Conservation (phyloP, 2,797 vertebrate genomes). For the Thamnophis elegans region DNA sequence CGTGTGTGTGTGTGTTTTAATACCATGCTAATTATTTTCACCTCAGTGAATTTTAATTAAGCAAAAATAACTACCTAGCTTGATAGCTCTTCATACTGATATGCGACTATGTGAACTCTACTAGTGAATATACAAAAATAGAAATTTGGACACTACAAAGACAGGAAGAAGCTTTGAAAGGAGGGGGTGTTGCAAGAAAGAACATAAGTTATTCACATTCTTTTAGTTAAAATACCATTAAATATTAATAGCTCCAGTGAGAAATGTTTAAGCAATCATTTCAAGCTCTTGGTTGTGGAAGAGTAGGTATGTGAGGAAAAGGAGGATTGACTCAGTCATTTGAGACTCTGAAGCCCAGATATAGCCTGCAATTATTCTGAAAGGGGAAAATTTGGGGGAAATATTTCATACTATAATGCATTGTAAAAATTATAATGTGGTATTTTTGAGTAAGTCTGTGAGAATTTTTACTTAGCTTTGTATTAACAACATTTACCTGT, state of each 20-base stretch:
- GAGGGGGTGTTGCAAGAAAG: not conserved
- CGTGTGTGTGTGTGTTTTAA: conserved; percentile 36
- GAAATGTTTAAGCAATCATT: conserved; percentile 16
- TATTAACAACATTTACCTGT: not conserved
- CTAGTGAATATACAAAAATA: accelerated
- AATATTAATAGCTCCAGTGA: conserved; percentile 13
- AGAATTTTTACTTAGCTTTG: not conserved
- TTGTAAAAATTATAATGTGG: not conserved
- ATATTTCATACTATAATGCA: not conserved
- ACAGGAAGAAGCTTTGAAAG: not conserved
- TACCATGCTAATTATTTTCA: conserved; percentile 68
- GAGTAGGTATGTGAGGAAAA: not conserved
- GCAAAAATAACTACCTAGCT: conserved; percentile 52
- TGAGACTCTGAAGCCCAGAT: not conserved
- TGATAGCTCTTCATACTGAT: conserved; percentile 24
- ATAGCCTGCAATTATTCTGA: not conserved
- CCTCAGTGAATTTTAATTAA: conserved; percentile 73
- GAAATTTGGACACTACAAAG: accelerated
- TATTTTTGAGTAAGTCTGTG: not conserved
- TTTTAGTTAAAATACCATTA: conserved; percentile 22
- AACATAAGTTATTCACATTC: not conserved
- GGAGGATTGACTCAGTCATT: not conserved
- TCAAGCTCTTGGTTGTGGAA: conserved; percentile 18
- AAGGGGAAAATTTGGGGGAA: not conserved
- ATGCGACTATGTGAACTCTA: conserved; percentile 10